Evolutionary conservation across 1,140 invertebrate genomes (phyloP).

Genomic region (Drosophila murphyi): DNA sequence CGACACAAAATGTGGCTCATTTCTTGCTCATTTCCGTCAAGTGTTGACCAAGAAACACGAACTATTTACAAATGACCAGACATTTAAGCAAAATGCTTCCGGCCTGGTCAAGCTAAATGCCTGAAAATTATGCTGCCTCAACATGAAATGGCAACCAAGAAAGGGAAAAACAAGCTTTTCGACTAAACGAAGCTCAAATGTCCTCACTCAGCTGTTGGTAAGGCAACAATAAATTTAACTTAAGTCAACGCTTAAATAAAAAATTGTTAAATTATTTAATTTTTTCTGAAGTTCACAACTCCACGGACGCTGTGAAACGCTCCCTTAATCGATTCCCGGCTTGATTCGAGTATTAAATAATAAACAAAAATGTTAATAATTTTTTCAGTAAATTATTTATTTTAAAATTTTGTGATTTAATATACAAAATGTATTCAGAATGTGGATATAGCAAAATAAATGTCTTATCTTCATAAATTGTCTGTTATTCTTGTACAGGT

Average conservation of each 20-base stretch:
- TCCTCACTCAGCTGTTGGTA: conserved; percentile 7
- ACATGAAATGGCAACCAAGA: conserved; percentile 63
- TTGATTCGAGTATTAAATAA: no score
- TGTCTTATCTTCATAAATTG: neutral
- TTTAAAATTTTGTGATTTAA: no score
- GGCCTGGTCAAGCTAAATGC: conserved; percentile 67
- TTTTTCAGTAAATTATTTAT: no score
- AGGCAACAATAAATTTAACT: no score
- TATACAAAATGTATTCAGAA: no score
- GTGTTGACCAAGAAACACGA: conserved; percentile 71
- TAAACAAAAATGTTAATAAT: no score
- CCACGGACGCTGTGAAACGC: no score
- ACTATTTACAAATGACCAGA: conserved; percentile 82
- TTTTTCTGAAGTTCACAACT: no score
- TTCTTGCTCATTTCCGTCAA: conserved; percentile 82
- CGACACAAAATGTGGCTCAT: conserved; percentile 53
- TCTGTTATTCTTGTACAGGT: neutral
- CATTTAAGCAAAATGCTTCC: conserved; percentile 82
- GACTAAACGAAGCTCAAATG: conserved; percentile 10
- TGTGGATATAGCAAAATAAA: neutral
- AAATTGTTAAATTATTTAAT: no score
- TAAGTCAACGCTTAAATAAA: no score
- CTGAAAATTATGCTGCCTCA: conserved; percentile 75
- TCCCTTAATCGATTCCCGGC: no score
- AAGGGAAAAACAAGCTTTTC: neutral